Base-by-base conservation (phyloP, 2,888 invertebrate species). In the Apodemia mormo region DNA sequence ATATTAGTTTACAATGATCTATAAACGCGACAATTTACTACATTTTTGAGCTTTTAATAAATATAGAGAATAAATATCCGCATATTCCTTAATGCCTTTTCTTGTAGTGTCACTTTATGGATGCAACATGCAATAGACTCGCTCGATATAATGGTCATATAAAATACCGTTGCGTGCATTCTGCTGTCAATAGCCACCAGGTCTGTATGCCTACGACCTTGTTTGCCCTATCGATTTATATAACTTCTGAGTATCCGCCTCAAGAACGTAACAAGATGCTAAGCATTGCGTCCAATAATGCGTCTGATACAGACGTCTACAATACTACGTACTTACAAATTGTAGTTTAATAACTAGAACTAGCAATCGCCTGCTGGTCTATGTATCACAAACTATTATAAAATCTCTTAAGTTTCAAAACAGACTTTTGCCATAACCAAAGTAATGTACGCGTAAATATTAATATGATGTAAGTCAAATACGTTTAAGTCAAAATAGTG, bases 141-240 rank as follows among this genome's bases (percentile, higher is more conserved):
- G 9, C 61, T 61, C 61, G 33, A 61, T 33, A 33, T 12, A 61
- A 61, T 77, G 82, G 82, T 81, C 82, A 80, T 81, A 80, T 61
- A 79, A 76, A 76, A 85, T 90, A 89, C 90, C 89, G 91, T 91
- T 92, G 89, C 85, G 79, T 83, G 81, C 78, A 78, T 75, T 75
- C 79, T 64, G 8, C 33, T 33, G 78, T 76, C 86, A 85, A 85
- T 87, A 66, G 54, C 65, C 85, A 85, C 75, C 81, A 84, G 86
- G 88, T 84, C 85, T 83, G 80, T 77, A 83, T 81, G 85, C 83
- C 84, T 86, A 80, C 86, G 89, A 89, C 90, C 87, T 86, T 82
- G 79, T 76, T 80, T 84, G 85, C 86, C 88, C 88, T 89, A 89
- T 89, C 90, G 88, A 88, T 87, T 90, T 87, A 85, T 86, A 86